Percentiles rank a stretch among this genome's conserved stretches.
These are phyloP conservation scores for Pterois miles DNA, from an alignment of 2,797 vertebrate species.

Conservation along the genomic window DNA sequence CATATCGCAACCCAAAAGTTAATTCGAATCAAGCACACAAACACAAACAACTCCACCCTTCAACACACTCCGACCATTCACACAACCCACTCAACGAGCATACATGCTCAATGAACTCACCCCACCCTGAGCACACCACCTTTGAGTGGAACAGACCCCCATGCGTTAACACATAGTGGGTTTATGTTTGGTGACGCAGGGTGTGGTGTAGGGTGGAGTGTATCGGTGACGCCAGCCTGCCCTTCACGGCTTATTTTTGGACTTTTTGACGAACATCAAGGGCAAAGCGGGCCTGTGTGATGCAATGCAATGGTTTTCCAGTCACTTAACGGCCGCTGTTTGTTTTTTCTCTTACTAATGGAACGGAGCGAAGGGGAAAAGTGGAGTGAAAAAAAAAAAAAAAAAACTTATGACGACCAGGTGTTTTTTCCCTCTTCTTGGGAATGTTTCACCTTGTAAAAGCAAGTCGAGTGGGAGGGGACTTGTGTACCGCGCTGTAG, in stretches of 20 bases:
- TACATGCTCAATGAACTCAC: constrained; percentile 39
- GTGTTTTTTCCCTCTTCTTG: constrained; percentile 78
- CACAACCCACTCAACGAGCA: constrained; percentile 45
- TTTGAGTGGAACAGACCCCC: constrained; percentile 68
- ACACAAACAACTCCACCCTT: constrained; percentile 68
- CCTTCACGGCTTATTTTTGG: constrained; percentile 77
- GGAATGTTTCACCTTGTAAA: constrained; percentile 87
- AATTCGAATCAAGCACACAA: constrained; percentile 63
- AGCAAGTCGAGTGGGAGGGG: constrained; percentile 68
- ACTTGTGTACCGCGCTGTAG: constrained; percentile 52
- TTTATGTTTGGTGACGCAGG: constrained; percentile 65
- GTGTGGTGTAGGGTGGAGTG: constrained; percentile 72
- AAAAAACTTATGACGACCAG: constrained; percentile 74
- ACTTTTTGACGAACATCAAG: constrained; percentile 63
- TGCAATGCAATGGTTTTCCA: constrained; percentile 77
- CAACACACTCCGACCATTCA: constrained; percentile 71
- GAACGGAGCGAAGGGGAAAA: constrained; percentile 68
- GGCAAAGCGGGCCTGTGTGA: constrained; percentile 68
- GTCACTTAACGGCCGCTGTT: constrained; percentile 74
- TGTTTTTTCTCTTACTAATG: constrained; percentile 79
- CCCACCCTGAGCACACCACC: constrained; percentile 63
- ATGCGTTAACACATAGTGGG: constrained; percentile 63
- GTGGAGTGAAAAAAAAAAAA: constrained; percentile 64
- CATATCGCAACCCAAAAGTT: constrained; percentile 36
- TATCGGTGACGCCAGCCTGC: constrained; percentile 64